phyloP scores from a whole-genome alignment of 2,888 invertebrate genomes.

The Chrysolina haemoptera region DNA sequence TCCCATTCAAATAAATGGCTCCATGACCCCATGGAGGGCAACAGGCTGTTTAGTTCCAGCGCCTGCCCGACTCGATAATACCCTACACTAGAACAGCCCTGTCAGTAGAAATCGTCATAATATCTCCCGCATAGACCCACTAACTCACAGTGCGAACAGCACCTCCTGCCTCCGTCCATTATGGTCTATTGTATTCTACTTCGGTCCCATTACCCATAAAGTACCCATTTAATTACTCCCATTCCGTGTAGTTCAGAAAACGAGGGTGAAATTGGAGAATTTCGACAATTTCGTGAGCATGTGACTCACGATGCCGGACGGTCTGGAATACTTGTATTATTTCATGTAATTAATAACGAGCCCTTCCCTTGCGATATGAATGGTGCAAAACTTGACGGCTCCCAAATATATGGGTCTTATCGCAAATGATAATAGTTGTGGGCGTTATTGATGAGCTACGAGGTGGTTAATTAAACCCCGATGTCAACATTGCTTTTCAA shows the following conservation, averaged over 20 bases:
- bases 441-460: too few species aligned
- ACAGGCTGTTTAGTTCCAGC: too few species aligned
- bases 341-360: constrained; percentile 16
- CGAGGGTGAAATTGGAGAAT: constrained; percentile 60
- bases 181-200: constrained; percentile 63
- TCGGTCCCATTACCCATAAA: constrained; percentile 64
- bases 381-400: background rate
- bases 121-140: constrained; percentile 18
- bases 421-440: too few species aligned
- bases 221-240: constrained; percentile 66
- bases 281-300: constrained; percentile 53
- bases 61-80: background rate
- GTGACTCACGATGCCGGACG: constrained; percentile 38
- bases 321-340: constrained; percentile 17
- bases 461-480: too few species aligned
- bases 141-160: constrained; percentile 52
- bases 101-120: constrained; percentile 6
- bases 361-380: background rate
- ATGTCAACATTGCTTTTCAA: too few species aligned
- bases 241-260: constrained; percentile 56
- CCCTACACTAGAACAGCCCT: background rate
- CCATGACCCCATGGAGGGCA: too few species aligned
- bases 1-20: too few species aligned
- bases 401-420: too few species aligned
- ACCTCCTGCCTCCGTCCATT: constrained; percentile 60